phyloP scores from a whole-genome alignment of 2,888 invertebrate genomes.

The Chymomyza caudatula region DNA sequence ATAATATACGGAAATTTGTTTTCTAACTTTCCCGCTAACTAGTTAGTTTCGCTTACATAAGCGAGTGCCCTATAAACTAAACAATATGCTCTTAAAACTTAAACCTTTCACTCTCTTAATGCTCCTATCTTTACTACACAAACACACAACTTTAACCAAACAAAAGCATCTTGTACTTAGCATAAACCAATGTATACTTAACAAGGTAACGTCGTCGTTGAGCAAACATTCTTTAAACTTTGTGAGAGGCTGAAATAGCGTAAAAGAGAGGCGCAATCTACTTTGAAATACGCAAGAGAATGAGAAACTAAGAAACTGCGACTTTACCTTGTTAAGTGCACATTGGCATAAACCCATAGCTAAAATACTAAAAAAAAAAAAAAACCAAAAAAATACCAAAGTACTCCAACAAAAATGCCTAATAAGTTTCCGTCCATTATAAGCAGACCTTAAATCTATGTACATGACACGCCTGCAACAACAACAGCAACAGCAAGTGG shows the following conservation, averaged over 20 bases:
- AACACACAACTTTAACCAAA: constrained; percentile 24
- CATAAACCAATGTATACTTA: constrained; percentile 26
- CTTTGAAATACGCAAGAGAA: too few relatives aligned
- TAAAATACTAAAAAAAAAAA: constrained; percentile 21
- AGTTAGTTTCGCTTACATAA: neutral
- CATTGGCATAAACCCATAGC: constrained; percentile 32
- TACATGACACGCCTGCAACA: constrained; percentile 39
- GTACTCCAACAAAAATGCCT: constrained; percentile 66
- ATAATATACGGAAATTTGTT: constrained; percentile 77
- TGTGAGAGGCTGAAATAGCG: too few relatives aligned
- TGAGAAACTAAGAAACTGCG: too few relatives aligned
- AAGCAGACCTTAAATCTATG: constrained; percentile 78
- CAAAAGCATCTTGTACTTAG: constrained; percentile 14
- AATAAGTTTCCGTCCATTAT: constrained; percentile 78
- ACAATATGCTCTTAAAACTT: constrained; percentile 16
- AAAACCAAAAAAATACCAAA: constrained; percentile 16
- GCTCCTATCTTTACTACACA: constrained; percentile 11
- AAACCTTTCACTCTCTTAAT: constrained; percentile 3
- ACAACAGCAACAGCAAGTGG: constrained; percentile 35
- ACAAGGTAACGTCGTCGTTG: too few relatives aligned
- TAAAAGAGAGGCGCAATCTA: too few relatives aligned
- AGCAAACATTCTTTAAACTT: too few relatives aligned
- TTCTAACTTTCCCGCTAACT: constrained; percentile 6
- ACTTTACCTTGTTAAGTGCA: too few relatives aligned
- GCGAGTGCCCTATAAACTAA: constrained; percentile 14